Evolutionary conservation across 2,113 vertebrate genomes (phyloP), one percentile per base, ranked within the genome.

Genomic region (Antechinus stuartii): DNA sequence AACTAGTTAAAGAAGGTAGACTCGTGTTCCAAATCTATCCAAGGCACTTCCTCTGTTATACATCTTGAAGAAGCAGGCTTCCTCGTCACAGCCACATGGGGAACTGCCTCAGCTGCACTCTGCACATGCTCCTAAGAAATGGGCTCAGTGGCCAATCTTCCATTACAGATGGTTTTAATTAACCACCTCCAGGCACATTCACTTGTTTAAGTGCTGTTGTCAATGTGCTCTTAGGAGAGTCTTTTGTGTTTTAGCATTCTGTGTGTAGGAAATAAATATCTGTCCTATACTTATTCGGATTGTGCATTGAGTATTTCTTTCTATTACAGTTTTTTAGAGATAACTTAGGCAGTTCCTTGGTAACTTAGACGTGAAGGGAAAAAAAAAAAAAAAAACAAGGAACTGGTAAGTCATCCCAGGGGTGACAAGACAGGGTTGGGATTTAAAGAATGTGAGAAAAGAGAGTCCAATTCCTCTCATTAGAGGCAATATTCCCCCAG

Each of bases 131-230:
- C 68, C 23, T 42, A 84, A 84, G 68, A n/a, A 42, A 84, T 84
- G n/a, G n/a, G 19, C 68, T 76, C 68, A 76, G 68, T n/a, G 68
- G n/a, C 68, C 68, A 84, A 42, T 84, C 35, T 84, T 84, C 68
- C n/a, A 84, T 23, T 84, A 84, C 68, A 84, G 68, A 84, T 84
- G n/a, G 68, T 84, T 84, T 84, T 84, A 84, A 84, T 84, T 84
- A 84, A 84, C 68, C 68, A 84, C 68, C 68, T 84, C 68, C 68
- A 42, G 68, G 68, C 68, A 84, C 35, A 42, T 84, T 76, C n/a
- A 84, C 68, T 42, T 84, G n/a, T 84, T 84, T 84, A 42, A 84
- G 68, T 84, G 68, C 68, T 42, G 22, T 84, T 84, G 68, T 42
- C 68, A 42, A 8, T 84, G n/a, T 84, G 68, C 16, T 84, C 35